Evolutionary conservation across 2,113 vertebrate species (phyloP).

Genomic region (human (Homo sapiens)): DNA sequence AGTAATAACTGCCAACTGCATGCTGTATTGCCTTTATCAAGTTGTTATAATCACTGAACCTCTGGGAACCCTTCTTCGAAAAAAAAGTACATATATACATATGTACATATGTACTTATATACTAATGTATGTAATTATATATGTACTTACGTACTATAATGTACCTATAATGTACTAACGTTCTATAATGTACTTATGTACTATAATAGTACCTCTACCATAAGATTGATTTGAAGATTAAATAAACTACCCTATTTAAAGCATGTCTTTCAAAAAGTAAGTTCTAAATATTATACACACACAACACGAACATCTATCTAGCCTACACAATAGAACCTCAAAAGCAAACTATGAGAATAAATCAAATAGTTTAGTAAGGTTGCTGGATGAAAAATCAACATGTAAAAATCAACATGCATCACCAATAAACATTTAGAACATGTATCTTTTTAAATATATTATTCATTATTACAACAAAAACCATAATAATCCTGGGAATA

Average conservation of each 20-base stretch:
- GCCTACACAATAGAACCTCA: neutral
- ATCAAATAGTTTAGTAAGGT: neutral
- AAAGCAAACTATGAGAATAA: neutral
- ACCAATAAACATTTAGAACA: neutral
- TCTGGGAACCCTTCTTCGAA: neutral
- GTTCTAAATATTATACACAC: neutral
- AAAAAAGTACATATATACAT: neutral
- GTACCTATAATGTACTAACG: too few relatives aligned
- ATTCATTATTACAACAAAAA: neutral
- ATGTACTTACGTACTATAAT: too few relatives aligned
- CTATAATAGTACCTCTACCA: neutral
- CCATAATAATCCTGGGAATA: neutral
- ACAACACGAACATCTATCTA: neutral
- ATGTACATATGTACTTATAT: neutral
- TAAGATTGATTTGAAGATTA: neutral
- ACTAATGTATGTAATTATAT: too few relatives aligned
- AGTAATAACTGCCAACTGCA: neutral
- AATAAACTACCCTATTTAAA: neutral
- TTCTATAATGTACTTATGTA: too few relatives aligned
- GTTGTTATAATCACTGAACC: too few relatives aligned
- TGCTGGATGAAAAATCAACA: slow-evolving; percentile 16
- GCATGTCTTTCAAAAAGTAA: neutral
- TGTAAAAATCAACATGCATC: slow-evolving; percentile 36
- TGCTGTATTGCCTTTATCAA: neutral
- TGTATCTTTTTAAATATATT: neutral